Evolutionary conservation across 2,888 invertebrate genomes (phyloP).

Genomic region (Spodoptera littoralis): DNA sequence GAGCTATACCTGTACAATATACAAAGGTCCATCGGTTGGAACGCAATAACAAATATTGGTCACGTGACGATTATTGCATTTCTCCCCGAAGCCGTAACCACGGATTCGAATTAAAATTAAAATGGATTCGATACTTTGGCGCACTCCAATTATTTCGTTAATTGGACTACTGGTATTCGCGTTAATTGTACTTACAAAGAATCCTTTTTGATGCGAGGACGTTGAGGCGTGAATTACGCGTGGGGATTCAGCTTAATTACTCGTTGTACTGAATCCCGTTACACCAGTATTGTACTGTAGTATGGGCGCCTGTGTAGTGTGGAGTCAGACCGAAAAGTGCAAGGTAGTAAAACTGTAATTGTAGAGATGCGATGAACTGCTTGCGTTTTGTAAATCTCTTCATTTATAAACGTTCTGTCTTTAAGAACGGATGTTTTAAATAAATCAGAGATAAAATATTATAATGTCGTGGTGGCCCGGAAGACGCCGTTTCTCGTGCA

Average conservation of each 20-base stretch:
- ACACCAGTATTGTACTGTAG: neutral
- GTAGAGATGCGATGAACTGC: no score
- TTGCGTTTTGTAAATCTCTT: no score
- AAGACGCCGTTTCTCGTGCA: no score
- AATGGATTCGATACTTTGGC: constrained; percentile 35
- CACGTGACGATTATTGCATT: constrained; percentile 18
- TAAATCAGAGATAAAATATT: no score
- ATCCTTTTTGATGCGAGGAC: constrained; percentile 24
- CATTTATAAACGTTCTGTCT: no score
- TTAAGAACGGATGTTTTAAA: no score
- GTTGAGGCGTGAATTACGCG: constrained; percentile 10
- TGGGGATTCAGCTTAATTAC: constrained; percentile 7
- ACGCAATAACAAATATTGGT: constrained; percentile 17
- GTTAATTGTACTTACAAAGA: constrained; percentile 37
- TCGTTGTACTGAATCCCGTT: neutral
- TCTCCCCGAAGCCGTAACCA: constrained; percentile 9
- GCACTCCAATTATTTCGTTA: constrained; percentile 44
- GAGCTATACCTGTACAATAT: constrained; percentile 10
- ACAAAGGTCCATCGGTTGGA: constrained; percentile 7
- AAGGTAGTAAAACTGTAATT: no score
- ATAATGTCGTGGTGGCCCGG: no score
- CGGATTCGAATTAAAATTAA: constrained; percentile 45
- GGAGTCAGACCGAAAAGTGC: no score
- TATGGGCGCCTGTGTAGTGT: neutral
- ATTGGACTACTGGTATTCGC: constrained; percentile 33